Evolutionary conservation across 2,797 vertebrate genomes (phyloP), one percentile per base, ranked within the genome.

Genomic region (Microctenopoma steveboyesi): DNA sequence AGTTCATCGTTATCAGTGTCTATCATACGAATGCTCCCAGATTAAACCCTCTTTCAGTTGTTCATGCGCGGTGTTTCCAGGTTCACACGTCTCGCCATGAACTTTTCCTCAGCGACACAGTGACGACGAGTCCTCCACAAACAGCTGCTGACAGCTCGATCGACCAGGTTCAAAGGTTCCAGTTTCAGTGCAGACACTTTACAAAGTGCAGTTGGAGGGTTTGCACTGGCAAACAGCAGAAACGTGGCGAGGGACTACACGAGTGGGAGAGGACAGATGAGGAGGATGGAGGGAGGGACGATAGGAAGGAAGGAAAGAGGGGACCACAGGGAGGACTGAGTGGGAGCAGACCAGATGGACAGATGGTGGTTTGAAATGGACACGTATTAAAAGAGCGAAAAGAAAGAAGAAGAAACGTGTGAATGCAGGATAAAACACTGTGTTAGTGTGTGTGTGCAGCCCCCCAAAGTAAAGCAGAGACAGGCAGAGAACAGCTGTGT

Each of bases 401-500:
- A 40, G 11, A 40, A 2, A 1, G 9, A 14, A 42, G 42, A 43
- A 43, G 4, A 15, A 15, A 14, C 5, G 42, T 43, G 2, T 16
- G 54, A 43, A 43, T 16, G 2, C 22, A 8, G 9, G 40, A 39
- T 10, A 11, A 37, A 37, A 11, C 35, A 3, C 7, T 37, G 14
- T 15, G 28, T 33, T 13, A 39, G n/a, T 52, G 37, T 48, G 8
- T 48, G 62, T 39, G 63, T 50, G 18, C 79, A 81, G 70, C 22
- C 30, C 30, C 35, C 25, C 22, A 46, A 9, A 43, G 12, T 27
- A 18, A 74, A 71, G 71, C 63, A 49, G 45, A 62, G 53, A 8
- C 33, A 7, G 35, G 49, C 46, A 43, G 49, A 25, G 50, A 37
- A 57, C 74, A 75, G 75, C 64, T 82, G 75, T 78, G 75, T 72